Evolutionary conservation across 2,113 vertebrate species (phyloP).

Genomic region (Enhydra lutris): DNA sequence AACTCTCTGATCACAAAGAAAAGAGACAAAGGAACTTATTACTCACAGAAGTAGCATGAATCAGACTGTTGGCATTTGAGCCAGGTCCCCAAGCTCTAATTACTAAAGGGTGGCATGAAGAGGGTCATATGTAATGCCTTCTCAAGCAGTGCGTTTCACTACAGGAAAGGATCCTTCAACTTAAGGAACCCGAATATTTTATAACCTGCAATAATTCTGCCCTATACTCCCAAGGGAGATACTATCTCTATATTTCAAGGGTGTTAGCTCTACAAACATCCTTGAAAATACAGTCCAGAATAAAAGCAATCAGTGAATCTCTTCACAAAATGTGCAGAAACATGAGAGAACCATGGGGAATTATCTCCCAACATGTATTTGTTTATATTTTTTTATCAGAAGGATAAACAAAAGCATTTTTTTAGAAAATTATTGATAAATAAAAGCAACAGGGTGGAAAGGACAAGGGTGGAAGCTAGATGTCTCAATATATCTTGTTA

Average conservation of each 20-base stretch:
- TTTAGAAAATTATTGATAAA: background rate
- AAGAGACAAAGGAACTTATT: constrained; percentile 1
- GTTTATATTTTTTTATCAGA: background rate
- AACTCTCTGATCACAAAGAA: background rate
- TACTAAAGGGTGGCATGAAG: background rate
- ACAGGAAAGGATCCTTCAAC: background rate
- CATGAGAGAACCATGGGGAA: background rate
- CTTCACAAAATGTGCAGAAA: background rate
- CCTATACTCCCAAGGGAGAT: background rate
- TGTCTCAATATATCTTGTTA: constrained; percentile 32
- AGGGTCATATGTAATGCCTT: background rate
- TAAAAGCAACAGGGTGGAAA: background rate
- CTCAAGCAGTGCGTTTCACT: background rate
- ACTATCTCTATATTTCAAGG: background rate
- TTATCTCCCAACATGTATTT: background rate
- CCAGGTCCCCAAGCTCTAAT: background rate
- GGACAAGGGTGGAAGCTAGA: background rate
- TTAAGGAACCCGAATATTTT: background rate
- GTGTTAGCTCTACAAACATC: background rate
- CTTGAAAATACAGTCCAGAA: background rate
- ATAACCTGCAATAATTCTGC: background rate
- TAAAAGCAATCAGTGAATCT: background rate
- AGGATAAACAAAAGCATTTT: background rate
- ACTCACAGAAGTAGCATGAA: background rate
- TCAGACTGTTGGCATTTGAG: background rate